phyloP scores from a whole-genome alignment of 2,888 invertebrate genomes.

The Eupelmus urozonus region DNA sequence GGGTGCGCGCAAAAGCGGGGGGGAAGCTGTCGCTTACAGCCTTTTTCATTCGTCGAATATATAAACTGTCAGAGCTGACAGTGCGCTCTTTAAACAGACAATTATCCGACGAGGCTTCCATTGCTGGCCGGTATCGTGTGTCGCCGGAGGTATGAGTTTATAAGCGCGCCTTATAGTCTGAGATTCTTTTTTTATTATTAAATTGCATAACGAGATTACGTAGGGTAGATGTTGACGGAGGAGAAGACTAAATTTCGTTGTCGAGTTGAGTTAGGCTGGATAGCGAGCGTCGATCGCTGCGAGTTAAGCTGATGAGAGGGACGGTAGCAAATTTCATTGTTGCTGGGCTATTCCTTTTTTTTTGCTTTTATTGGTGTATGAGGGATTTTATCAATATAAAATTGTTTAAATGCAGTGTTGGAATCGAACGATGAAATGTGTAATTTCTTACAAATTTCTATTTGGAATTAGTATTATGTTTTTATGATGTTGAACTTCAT shows the following conservation, averaged over 20 bases:
- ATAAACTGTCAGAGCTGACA: slow-evolving; percentile 59
- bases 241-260: slow-evolving; percentile 32
- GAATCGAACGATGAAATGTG: no score
- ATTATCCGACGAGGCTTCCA: slow-evolving; percentile 20
- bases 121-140: slow-evolving; percentile 44
- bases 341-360: not conserved
- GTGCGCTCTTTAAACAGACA: slow-evolving; percentile 57
- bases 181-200: slow-evolving; percentile 56
- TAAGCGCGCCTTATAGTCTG: slow-evolving; percentile 28
- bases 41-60: slow-evolving; percentile 55
- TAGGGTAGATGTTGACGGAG: not conserved
- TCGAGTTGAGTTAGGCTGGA: slow-evolving; percentile 39
- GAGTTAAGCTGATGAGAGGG: slow-evolving; percentile 38
- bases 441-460: no score
- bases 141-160: slow-evolving; percentile 34
- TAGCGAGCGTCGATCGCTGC: slow-evolving; percentile 20
- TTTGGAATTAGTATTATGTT: no score
- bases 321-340: slow-evolving; percentile 42
- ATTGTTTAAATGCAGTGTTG: no score
- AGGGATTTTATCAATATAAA: no score
- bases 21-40: slow-evolving; percentile 58
- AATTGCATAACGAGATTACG: slow-evolving; percentile 54
- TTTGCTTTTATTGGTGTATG: no score
- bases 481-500: no score
- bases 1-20: no score